These are phyloP conservation scores for Drosophila histrio DNA, from an alignment of 2,888 invertebrate genomes.

Conservation along the genomic window DNA sequence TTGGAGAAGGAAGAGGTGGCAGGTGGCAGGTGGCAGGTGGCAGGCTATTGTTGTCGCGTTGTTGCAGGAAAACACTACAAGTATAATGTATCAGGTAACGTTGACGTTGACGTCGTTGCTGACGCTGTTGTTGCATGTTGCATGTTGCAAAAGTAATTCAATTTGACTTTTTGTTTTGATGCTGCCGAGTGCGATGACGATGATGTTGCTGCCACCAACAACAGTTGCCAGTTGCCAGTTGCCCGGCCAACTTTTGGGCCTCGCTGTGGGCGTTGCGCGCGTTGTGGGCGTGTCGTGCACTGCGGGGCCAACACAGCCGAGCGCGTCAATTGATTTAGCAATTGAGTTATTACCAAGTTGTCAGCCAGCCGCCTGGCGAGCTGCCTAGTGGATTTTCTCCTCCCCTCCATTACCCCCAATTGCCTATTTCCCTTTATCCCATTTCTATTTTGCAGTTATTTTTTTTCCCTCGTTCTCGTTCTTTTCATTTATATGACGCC, in stretches of 20 bases:
- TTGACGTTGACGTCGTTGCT: background rate
- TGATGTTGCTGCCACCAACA: slow-evolving; percentile 29
- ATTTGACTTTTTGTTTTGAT: slow-evolving; percentile 66
- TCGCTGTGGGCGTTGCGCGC: background rate
- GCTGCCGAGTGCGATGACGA: slow-evolving; percentile 23
- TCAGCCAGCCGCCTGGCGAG: slow-evolving; percentile 8
- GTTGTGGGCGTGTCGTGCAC: slow-evolving; percentile 8
- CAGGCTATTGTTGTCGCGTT: background rate
- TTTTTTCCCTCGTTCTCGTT: background rate
- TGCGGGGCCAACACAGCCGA: slow-evolving; percentile 1
- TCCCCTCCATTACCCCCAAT: background rate
- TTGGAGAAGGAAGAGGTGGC: background rate
- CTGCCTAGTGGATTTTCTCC: background rate
- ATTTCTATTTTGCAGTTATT: background rate
- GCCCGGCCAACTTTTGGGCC: slow-evolving; percentile 16
- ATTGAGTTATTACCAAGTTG: slow-evolving; percentile 52
- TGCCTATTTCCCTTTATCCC: background rate
- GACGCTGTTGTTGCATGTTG: slow-evolving; percentile 17
- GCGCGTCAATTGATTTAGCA: slow-evolving; percentile 60
- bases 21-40: background rate
- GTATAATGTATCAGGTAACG: slow-evolving; percentile 12
- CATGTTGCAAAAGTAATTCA: slow-evolving; percentile 70
- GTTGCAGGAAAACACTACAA: slow-evolving; percentile 15
- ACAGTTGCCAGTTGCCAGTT: background rate
- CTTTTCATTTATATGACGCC: slow-evolving; percentile 16